phyloP scores from a whole-genome alignment of 1,140 invertebrate genomes.

The Oncopodura yosiiana region DNA sequence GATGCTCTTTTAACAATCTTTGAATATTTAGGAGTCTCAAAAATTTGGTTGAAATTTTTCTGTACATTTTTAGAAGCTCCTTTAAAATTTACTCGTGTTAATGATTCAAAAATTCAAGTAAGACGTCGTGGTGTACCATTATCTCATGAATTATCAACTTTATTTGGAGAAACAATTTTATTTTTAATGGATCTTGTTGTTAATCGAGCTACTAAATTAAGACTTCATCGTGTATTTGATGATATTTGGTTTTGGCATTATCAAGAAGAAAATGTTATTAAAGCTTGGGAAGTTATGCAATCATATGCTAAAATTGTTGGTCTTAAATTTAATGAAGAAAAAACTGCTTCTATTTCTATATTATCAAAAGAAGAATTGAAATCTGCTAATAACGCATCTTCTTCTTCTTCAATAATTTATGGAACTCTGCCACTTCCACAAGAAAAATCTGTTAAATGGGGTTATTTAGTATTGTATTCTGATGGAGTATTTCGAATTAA shows the following conservation, averaged over 20 bases:
- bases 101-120: background rate
- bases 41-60: constrained; percentile 20
- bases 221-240: constrained; percentile 9
- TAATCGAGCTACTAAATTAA: constrained; percentile 4
- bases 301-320: constrained; percentile 1
- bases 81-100: background rate
- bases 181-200: constrained; percentile 19
- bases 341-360: constrained; percentile 9
- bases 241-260: constrained; percentile 24
- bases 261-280: background rate
- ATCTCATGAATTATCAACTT: background rate
- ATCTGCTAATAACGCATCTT: too few relatives aligned
- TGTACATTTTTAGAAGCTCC: constrained; percentile 4
- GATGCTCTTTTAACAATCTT: background rate
- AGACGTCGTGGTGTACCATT: constrained; percentile 11
- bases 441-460: constrained; percentile 11
- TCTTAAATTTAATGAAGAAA: constrained; percentile 6
- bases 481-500: constrained; percentile 18
- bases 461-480: constrained; percentile 8
- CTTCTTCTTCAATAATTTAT: background rate
- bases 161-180: constrained; percentile 20
- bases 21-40: constrained; percentile 10
- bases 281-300: constrained; percentile 13
- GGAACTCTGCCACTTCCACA: constrained; percentile 14
- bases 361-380: background rate